Evolutionary conservation across 2,113 vertebrate genomes (phyloP), one percentile per base, ranked within the genome.

Genomic region (Proterorhinus semilunaris): DNA sequence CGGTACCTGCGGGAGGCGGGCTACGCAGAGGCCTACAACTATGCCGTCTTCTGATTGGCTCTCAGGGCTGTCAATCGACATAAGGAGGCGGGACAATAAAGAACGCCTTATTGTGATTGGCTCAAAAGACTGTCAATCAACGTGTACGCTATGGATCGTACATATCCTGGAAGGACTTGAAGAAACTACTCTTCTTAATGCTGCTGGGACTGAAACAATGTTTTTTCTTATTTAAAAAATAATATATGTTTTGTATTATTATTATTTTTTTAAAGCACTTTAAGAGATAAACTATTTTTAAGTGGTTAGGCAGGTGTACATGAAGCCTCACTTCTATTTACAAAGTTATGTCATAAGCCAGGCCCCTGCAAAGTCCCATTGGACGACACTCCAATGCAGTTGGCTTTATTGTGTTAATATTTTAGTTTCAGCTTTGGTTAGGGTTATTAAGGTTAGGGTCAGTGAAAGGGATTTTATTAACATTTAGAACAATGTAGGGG

Each of bases 1-100:
- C 88, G 65, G 27, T 94, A 94, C 81, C 69, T 91, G 69, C 61
- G 69, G 16, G 89, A 93, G 84, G 91, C 91, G 21, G 93, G 91
- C 27, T 91, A 83, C n/a, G 80, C 27, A 68, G 88, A 90, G 15
- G 5, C 71, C 0, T 79, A 76, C 66, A 87, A 87, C 52, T 89
- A 86, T 0, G 86, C 87, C 7, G 55, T 87, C 15, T 65, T 93
- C 61, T 93, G 86, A 93, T 78, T 72, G 75, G 72, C 61, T 55
- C 45, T 6, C 2, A 51, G 3, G 0, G 42, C 0, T 2, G 10
- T 62, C 61, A 58, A 16, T 61, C 47, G 63, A 10, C 6, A 44
- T 16, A 57, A 13, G 13, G 87, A 93, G 82, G 91, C 89, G 16
- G 93, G 91, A 43, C 0, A 76, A 75, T 65, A 85, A 86, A 50